phyloP scores from a whole-genome alignment of 2,113 vertebrate genomes.

The Semnornis frantzii region DNA sequence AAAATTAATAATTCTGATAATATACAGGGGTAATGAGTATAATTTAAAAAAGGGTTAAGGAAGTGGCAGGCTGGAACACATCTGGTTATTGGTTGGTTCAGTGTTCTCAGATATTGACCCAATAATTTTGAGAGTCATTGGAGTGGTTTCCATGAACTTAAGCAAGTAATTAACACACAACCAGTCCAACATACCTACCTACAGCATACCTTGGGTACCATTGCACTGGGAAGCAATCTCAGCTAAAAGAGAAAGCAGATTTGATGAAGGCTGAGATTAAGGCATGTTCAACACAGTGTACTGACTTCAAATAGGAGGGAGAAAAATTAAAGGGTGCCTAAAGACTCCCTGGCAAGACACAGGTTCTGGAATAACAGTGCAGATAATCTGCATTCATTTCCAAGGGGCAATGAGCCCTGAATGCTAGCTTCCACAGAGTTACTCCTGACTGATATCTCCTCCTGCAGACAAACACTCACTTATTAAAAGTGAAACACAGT shows the following conservation, averaged over 20 bases:
- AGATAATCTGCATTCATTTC: not conserved
- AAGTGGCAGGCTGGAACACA: constrained; percentile 1
- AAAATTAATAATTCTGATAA: not conserved
- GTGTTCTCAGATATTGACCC: not conserved
- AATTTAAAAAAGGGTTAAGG: not conserved
- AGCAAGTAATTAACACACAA: not conserved
- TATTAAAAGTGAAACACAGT: not conserved
- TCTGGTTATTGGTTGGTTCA: not conserved
- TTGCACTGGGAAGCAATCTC: not conserved
- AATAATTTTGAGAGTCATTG: not conserved
- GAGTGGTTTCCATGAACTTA: not conserved
- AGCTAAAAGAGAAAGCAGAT: not conserved
- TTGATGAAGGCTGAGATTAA: constrained; percentile 2
- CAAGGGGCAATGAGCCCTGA: constrained; percentile 2
- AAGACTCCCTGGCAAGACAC: not conserved
- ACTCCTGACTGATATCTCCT: constrained; percentile 27
- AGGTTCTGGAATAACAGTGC: not conserved
- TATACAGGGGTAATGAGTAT: not conserved
- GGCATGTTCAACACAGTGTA: not conserved
- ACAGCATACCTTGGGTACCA: not conserved
- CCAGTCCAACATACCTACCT: not conserved
- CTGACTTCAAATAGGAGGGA: not conserved
- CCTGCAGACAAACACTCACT: constrained; percentile 42
- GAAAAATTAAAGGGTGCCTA: not conserved
- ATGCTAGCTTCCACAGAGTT: not conserved